Evolutionary conservation across 2,888 invertebrate species (phyloP).

Genomic region (Zonitis immaculata): DNA sequence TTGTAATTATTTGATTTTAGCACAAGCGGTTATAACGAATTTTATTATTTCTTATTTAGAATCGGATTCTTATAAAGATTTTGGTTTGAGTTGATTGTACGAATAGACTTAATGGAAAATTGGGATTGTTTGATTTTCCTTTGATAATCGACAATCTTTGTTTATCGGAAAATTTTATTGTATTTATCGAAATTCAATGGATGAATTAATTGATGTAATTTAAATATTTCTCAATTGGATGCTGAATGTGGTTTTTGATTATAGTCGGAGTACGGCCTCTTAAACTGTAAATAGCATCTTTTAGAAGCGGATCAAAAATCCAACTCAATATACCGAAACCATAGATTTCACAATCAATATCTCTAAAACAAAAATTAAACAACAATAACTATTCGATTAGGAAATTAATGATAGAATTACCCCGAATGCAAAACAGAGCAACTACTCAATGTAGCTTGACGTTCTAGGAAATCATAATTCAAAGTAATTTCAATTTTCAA

Average conservation of each 20-base stretch:
- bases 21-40: slow-evolving; percentile 75
- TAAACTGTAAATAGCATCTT: too few relatives aligned
- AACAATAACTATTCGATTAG: too few relatives aligned
- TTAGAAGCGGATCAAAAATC: too few relatives aligned
- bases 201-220: too few relatives aligned
- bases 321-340: too few relatives aligned
- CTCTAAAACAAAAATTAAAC: too few relatives aligned
- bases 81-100: neutral
- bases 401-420: slow-evolving; percentile 21
- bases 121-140: neutral
- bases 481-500: slow-evolving; percentile 28
- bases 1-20: slow-evolving; percentile 35
- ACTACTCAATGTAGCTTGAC: slow-evolving; percentile 27
- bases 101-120: neutral
- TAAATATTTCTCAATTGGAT: too few relatives aligned
- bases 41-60: slow-evolving; percentile 51
- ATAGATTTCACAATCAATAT: too few relatives aligned
- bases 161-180: too few relatives aligned
- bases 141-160: neutral
- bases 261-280: too few relatives aligned
- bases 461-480: slow-evolving; percentile 27
- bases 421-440: slow-evolving; percentile 33
- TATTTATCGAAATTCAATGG: too few relatives aligned
- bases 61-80: slow-evolving; percentile 5
- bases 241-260: too few relatives aligned